Evolutionary conservation across 2,113 vertebrate genomes (phyloP), one percentile per base, ranked within the genome.

Genomic region (Syngnathus typhle): DNA sequence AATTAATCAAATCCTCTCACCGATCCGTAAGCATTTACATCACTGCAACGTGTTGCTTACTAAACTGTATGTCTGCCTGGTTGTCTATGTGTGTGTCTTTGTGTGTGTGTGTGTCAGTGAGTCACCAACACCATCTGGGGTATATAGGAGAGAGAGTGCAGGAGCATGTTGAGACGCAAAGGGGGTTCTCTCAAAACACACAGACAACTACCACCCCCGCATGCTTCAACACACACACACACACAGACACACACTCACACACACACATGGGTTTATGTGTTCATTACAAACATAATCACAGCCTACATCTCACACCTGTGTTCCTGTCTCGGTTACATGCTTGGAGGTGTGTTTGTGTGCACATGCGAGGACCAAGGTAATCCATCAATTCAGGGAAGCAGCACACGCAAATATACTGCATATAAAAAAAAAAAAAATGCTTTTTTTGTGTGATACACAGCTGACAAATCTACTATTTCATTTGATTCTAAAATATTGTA

Each of bases 1-100:
- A 89, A 91, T 92, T 88, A 89, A 90, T 91, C 89, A 91, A 89
- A 85, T 70, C 72, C 87, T 86, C 88, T 89, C 89, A 88, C 72
- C 82, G 66, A 75, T 85, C 75, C 83, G 82, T 75, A 82, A 83
- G 87, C 82, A 88, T 84, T 88, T 85, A 85, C 85, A 87, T 90
- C 84, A 78, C 61, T 7, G 36, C 73, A 68, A 74, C 82, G 79
- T 79, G n/a, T 70, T 71, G 77, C 82, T 82, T 77, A 82, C 84
- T 79, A 81, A 32, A 32, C 27, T 32, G 27, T 80, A 81, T 74
- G 75, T 84, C 76, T 78, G 78, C 80, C 80, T 85, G 73, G 71
- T 77, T 76, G 74, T 73, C 62, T 54, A 63, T 75, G 65, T 70
- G 71, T 69, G 60, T 72, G 56, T 68, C 39, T 71, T 64, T 69